Conservation (phyloP, 2,113 vertebrate species). For the Actinemys pallida region DNA sequence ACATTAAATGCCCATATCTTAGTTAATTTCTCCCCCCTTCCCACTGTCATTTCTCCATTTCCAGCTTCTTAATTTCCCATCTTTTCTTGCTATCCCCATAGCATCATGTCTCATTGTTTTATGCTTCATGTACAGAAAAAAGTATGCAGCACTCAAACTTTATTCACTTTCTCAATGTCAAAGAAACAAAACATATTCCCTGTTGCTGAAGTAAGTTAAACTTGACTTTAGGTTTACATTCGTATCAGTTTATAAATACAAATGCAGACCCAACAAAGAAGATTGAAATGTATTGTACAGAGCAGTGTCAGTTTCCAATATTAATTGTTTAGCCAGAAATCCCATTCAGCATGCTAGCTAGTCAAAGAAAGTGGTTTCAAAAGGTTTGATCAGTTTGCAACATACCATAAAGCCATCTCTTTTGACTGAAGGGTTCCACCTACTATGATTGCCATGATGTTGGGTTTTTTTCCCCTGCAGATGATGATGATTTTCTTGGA, state of each 20-base stretch:
- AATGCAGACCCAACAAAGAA: background rate
- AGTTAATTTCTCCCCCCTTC: background rate
- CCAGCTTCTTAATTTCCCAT: background rate
- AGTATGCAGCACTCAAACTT: background rate
- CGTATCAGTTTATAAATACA: background rate
- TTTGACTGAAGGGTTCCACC: background rate
- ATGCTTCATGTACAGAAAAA: constrained; percentile 6
- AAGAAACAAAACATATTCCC: background rate
- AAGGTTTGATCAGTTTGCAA: background rate
- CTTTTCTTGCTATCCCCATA: background rate
- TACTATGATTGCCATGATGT: background rate
- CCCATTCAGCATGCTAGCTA: background rate
- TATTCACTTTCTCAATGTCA: background rate
- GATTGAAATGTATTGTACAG: background rate
- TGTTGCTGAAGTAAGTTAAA: background rate
- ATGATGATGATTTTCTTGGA: background rate
- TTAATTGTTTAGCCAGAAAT: background rate
- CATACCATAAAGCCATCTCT: background rate
- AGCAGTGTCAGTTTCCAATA: background rate
- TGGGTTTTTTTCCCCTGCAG: background rate
- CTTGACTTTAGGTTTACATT: background rate
- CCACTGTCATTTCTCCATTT: background rate
- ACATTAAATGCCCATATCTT: background rate
- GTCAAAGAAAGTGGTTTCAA: background rate
- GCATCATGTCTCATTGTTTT: background rate